Conservation (phyloP, 2,113 vertebrate genomes). For the Pantherophis guttatus region DNA sequence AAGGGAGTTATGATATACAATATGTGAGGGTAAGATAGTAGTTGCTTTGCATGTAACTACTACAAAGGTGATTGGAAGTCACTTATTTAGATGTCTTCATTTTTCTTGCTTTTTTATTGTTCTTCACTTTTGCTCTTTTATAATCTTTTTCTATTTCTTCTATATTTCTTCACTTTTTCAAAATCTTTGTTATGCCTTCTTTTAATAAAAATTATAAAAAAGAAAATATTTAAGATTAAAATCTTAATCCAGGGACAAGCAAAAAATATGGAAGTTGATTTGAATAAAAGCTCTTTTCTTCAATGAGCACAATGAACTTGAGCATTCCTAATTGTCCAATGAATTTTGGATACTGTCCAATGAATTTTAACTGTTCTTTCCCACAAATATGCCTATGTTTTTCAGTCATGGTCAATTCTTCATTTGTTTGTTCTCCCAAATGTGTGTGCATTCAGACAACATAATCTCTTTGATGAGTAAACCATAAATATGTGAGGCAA, state of each 20-base stretch:
- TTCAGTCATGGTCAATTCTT: not conserved
- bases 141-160: not conserved
- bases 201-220: not conserved
- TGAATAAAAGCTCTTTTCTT: not conserved
- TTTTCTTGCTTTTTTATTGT: not conserved
- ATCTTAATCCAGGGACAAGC: not conserved
- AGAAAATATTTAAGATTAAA: not conserved
- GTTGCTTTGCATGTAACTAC: not conserved
- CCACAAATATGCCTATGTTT: not conserved
- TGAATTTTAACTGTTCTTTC: not conserved
- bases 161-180: not conserved
- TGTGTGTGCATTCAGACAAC: not conserved
- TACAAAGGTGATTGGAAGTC: not conserved
- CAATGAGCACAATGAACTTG: not conserved
- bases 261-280: not conserved
- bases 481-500: rapidly evolving
- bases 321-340: not conserved
- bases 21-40: not conserved
- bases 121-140: not conserved
- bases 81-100: not conserved
- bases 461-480: not conserved
- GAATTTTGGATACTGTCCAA: not conserved
- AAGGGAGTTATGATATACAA: not conserved
- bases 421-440: not conserved
- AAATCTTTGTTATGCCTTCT: not conserved